Conservation (phyloP, 2,797 vertebrate genomes). For the Hoplostethus atlanticus region DNA sequence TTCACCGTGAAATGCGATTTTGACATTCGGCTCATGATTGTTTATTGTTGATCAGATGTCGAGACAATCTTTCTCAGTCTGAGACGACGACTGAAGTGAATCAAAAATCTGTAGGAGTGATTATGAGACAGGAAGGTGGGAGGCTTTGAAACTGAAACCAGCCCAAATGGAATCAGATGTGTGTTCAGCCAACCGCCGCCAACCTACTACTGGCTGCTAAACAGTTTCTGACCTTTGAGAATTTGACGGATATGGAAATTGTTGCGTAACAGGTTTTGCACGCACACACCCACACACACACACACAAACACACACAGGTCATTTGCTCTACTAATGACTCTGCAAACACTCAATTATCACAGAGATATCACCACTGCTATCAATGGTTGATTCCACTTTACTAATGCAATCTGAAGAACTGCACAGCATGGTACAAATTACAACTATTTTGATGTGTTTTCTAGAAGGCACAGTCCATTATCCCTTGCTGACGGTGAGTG, state of each 20-base stretch:
- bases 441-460: slow-evolving; percentile 31
- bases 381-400: slow-evolving; percentile 3
- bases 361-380: slow-evolving; percentile 4
- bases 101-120: slow-evolving; percentile 76
- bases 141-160: slow-evolving; percentile 82
- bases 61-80: slow-evolving; percentile 1
- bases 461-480: slow-evolving; percentile 22
- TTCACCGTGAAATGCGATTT: slow-evolving; percentile 31
- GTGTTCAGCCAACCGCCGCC: slow-evolving; percentile 74
- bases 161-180: slow-evolving; percentile 78
- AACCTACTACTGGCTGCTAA: slow-evolving; percentile 70
- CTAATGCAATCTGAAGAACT: not conserved
- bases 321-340: slow-evolving; percentile 16
- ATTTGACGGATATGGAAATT: slow-evolving; percentile 76
- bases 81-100: slow-evolving; percentile 51
- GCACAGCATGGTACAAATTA: slow-evolving; percentile 11
- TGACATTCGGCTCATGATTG: slow-evolving; percentile 20
- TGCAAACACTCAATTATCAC: slow-evolving; percentile 43
- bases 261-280: slow-evolving; percentile 66
- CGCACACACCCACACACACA: slow-evolving; percentile 19
- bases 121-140: slow-evolving; percentile 82
- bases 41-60: slow-evolving; percentile 66
- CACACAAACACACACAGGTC: slow-evolving; percentile 7
- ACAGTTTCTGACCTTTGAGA: slow-evolving; percentile 78
- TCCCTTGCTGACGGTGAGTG: not conserved